phyloP scores from a whole-genome alignment of 2,888 invertebrate species.

The Oscheius sp. region DNA sequence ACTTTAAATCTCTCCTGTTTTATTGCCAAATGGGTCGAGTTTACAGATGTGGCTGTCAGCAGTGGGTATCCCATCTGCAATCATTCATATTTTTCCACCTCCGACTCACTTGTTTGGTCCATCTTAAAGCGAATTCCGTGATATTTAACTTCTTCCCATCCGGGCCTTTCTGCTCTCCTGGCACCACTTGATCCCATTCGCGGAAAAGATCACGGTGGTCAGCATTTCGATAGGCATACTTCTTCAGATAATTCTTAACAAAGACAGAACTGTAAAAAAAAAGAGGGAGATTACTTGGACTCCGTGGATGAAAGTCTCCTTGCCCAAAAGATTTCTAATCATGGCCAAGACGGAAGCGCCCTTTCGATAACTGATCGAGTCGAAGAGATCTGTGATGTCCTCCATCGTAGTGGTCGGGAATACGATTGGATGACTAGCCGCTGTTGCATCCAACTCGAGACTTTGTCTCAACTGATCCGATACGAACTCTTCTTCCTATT shows the following conservation, averaged over 20 bases:
- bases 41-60: slow-evolving; percentile 51
- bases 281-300: slow-evolving; percentile 49
- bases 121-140: slow-evolving; percentile 81
- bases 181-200: slow-evolving; percentile 78
- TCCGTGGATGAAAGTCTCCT: slow-evolving; percentile 63
- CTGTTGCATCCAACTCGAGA: slow-evolving; percentile 78
- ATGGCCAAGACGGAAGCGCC: slow-evolving; percentile 68
- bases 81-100: slow-evolving; percentile 69
- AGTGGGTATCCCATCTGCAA: slow-evolving; percentile 78
- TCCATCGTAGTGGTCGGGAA: slow-evolving; percentile 85
- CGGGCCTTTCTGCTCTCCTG: slow-evolving; percentile 51
- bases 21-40: slow-evolving; percentile 49
- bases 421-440: slow-evolving; percentile 86
- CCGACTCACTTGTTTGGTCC: slow-evolving; percentile 86
- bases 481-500: slow-evolving; percentile 64
- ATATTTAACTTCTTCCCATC: slow-evolving; percentile 66
- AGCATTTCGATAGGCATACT: slow-evolving; percentile 82
- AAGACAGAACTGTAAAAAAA: neutral
- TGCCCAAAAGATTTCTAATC: slow-evolving; percentile 66
- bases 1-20: slow-evolving; percentile 65
- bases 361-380: slow-evolving; percentile 87
- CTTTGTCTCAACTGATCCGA: slow-evolving; percentile 58
- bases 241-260: slow-evolving; percentile 79
- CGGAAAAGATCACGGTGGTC: slow-evolving; percentile 87
- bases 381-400: slow-evolving; percentile 89